These are phyloP conservation scores for Apodemia zela DNA, from an alignment of 2,888 invertebrate species.

Conservation along the genomic window DNA sequence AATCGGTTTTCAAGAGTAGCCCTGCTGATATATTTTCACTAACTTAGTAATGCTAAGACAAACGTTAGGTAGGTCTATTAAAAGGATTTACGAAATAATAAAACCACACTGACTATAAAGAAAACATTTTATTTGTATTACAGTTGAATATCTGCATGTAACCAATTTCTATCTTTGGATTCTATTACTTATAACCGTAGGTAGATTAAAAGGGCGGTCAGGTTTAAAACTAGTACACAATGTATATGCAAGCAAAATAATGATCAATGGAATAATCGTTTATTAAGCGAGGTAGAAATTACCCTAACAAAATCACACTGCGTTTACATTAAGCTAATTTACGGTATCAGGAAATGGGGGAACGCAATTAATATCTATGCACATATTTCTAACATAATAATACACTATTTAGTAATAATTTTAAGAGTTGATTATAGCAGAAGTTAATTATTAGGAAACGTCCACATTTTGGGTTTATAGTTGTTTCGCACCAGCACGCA, in stretches of 20 bases:
- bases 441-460: background rate
- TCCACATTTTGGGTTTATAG: too few species aligned
- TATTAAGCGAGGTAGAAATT: slow-evolving; percentile 18
- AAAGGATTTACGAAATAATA: slow-evolving; percentile 23
- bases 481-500: too few species aligned
- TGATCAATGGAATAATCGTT: slow-evolving; percentile 14
- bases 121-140: slow-evolving; percentile 65
- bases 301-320: background rate
- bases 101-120: slow-evolving; percentile 36
- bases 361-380: background rate
- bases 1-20: too few species aligned
- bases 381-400: background rate
- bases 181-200: slow-evolving; percentile 51
- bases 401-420: too few species aligned
- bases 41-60: too few species aligned
- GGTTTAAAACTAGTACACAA: slow-evolving; percentile 14
- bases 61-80: too few species aligned
- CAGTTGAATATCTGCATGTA: slow-evolving; percentile 53
- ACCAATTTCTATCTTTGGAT: slow-evolving; percentile 65
- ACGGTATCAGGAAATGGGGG: background rate
- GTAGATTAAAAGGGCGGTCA: slow-evolving; percentile 32
- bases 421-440: too few species aligned
- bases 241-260: slow-evolving; percentile 20
- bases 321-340: slow-evolving; percentile 14
- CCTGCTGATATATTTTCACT: too few species aligned